Conservation (phyloP, 2,888 invertebrate species). For the Lasioglossum figueresi region DNA sequence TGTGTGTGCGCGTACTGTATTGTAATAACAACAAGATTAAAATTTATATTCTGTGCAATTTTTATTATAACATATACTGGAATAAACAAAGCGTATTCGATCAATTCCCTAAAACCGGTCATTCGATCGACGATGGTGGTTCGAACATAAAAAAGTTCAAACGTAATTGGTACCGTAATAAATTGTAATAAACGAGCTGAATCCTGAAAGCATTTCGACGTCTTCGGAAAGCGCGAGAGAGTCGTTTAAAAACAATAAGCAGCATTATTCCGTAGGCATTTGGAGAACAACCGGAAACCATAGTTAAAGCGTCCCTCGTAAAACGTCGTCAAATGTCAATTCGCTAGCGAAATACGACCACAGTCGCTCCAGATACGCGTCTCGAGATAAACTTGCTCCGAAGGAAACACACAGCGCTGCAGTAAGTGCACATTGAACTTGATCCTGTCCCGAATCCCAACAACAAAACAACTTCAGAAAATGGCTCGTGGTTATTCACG, state of each 20-base stretch:
- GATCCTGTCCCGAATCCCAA: background rate
- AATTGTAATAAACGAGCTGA: background rate
- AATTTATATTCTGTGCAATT: no score
- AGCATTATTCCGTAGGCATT: background rate
- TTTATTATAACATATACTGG: no score
- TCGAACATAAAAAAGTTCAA: background rate
- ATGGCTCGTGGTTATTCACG: constrained; percentile 3
- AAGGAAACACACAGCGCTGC: background rate
- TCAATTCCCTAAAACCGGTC: no score
- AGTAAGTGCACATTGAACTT: background rate
- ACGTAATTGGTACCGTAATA: background rate
- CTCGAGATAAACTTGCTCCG: background rate
- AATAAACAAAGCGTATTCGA: no score
- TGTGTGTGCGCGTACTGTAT: no score
- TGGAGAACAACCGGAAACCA: background rate
- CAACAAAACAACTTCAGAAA: background rate
- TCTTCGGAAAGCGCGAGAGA: background rate
- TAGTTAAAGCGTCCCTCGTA: background rate
- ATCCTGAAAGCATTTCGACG: background rate
- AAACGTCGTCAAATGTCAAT: background rate
- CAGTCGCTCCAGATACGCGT: background rate
- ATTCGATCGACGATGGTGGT: no score
- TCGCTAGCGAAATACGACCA: background rate
- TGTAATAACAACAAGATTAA: no score
- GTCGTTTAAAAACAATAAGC: background rate